Conservation (phyloP, 2,113 vertebrate genomes). For the Scalopus aquaticus region DNA sequence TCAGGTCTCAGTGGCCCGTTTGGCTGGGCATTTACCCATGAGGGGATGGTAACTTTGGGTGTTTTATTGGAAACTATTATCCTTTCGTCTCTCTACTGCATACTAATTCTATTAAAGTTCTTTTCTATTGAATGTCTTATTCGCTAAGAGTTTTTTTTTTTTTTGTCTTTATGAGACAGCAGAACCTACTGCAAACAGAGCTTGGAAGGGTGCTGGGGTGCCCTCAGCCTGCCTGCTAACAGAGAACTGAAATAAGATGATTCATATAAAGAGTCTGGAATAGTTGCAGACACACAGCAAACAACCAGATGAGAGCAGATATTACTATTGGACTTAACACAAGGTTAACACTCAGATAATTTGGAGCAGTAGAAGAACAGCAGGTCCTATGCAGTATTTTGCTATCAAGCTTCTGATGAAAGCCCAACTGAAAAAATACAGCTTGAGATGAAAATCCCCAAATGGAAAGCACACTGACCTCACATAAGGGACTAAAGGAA, state of each 20-base stretch:
- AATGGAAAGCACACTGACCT: background rate
- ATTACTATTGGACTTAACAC: background rate
- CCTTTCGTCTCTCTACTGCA: too few species aligned
- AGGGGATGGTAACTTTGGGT: too few species aligned
- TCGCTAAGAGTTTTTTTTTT: too few species aligned
- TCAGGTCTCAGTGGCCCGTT: too few species aligned
- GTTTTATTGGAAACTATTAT: too few species aligned
- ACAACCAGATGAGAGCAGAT: background rate
- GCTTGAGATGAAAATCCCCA: background rate
- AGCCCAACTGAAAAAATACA: background rate
- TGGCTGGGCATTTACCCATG: too few species aligned
- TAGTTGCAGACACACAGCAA: background rate
- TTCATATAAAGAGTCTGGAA: background rate
- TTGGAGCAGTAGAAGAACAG: background rate
- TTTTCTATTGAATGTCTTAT: too few species aligned
- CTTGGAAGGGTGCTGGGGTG: too few species aligned
- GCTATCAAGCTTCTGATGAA: background rate
- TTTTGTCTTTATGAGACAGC: too few species aligned
- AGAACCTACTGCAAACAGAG: too few species aligned
- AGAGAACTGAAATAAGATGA: background rate
- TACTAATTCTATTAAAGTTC: too few species aligned
- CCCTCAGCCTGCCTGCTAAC: too few species aligned
- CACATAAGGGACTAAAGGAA: background rate
- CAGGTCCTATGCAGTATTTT: background rate
- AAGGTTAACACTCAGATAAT: background rate